Evolutionary conservation across 2,113 vertebrate species (phyloP), one percentile per base, ranked within the genome.

Genomic region (Emydocephalus ijimae): DNA sequence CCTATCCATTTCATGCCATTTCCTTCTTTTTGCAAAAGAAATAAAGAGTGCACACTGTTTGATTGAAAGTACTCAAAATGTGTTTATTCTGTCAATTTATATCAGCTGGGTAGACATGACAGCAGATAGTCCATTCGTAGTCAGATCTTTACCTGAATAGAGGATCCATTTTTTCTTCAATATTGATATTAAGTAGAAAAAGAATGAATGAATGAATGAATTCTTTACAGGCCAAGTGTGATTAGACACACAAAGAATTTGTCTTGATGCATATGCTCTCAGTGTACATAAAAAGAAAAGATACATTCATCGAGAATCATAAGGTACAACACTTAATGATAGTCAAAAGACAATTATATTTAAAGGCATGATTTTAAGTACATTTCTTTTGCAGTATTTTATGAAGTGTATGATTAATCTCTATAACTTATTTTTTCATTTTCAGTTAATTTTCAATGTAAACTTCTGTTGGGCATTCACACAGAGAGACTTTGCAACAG

Each of bases 401-500:
- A 64, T 87, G n/a, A 29, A 39, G 3, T 85, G n/a, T 74, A 34
- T 74, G 69, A 85, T 23, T 85, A 85, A 24, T 85, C 21, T 45
- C 21, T 43, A 23, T 14, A 61, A n/a, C 15, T 85, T 54, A 56
- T 24, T 59, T 91, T 91, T 87, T 69, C 48, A 55, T 43, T 50
- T 54, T 88, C 26, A 45, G 50, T 88, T 88, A 54, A 29, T 88
- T n/a, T 69, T 34, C 48, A 23, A n/a, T 61, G 50, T 24, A 87
- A 34, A 3, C 21, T n/a, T 85, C 8, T 0, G 3, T 21, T 45
- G 1, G 24, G 26, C 15, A 39, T 34, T 24, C 21, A 15, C 14
- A 90, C 8, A 90, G 18, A 90, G 4, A 90, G 2, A 0, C 43
- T 94, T 92, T 90, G 94, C 91, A 86, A 92, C 90, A 94, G 93